phyloP scores from a whole-genome alignment of 2,888 invertebrate species.

The Glomeris marginata region DNA sequence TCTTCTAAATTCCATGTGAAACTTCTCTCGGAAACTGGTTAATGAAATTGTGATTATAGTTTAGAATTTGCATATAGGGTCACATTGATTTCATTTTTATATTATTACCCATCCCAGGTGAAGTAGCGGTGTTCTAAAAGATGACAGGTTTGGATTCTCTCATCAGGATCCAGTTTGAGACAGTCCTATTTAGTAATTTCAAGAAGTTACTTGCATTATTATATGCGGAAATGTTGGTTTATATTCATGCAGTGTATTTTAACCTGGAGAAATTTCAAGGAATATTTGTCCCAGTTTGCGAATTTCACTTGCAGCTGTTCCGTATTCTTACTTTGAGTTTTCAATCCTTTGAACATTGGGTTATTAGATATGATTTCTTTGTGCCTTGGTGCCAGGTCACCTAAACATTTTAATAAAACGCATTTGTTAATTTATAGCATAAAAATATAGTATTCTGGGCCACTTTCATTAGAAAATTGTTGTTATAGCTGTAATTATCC shows the following conservation, averaged over 20 bases:
- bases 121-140: constrained; percentile 53
- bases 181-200: constrained; percentile 28
- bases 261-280: constrained; percentile 37
- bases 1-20: constrained; percentile 7
- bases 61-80: background rate
- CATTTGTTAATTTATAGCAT: no score
- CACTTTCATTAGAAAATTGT: no score
- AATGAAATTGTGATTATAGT: background rate
- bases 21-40: constrained; percentile 5
- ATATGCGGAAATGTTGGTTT: no score
- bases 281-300: constrained; percentile 33
- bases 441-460: no score
- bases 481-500: no score
- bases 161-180: constrained; percentile 42
- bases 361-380: constrained; percentile 34
- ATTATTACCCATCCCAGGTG: constrained; percentile 21
- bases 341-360: constrained; percentile 30
- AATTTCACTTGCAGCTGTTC: constrained; percentile 27
- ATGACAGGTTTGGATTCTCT: constrained; percentile 44
- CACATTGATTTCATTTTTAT: background rate
- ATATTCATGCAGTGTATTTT: no score
- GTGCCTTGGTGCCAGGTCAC: constrained; percentile 35
- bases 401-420: no score
- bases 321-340: constrained; percentile 14
- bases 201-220: background rate